Conservation (phyloP, 2,797 vertebrate species). For the Premnoplex brunnescens region DNA sequence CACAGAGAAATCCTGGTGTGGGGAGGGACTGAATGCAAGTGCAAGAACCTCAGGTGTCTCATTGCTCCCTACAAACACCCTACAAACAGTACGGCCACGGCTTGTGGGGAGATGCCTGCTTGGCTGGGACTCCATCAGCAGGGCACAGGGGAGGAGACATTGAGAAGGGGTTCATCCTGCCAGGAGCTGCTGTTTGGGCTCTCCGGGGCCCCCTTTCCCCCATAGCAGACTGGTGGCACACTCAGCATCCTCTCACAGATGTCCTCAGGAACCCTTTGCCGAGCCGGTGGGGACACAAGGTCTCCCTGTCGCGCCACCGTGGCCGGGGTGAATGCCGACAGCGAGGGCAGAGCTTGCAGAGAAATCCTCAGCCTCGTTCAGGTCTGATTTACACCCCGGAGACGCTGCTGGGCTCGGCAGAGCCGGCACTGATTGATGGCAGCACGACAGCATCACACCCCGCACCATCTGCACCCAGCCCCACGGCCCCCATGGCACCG, state of each 20-base stretch:
- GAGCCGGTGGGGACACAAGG: not conserved
- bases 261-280: not conserved
- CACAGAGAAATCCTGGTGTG: not conserved
- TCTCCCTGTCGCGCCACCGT: not conserved
- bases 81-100: fast-evolving
- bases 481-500: not conserved
- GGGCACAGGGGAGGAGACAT: not conserved
- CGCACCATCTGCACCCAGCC: not conserved
- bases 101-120: fast-evolving
- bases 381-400: conserved; percentile 18
- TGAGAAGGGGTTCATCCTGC: not conserved
- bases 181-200: fast-evolving
- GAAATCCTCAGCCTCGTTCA: not conserved
- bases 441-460: not conserved
- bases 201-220: not conserved
- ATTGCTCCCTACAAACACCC: not conserved
- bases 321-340: not conserved
- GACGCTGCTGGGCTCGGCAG: not conserved
- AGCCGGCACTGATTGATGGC: conserved; percentile 29
- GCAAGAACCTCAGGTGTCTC: not conserved
- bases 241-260: not conserved
- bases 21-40: fast-evolving
- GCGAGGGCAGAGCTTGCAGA: not conserved
- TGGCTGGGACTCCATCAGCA: not conserved
- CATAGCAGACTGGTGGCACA: fast-evolving